Conservation (phyloP, 1,140 invertebrate genomes). For the Harlomillsia oculata region DNA sequence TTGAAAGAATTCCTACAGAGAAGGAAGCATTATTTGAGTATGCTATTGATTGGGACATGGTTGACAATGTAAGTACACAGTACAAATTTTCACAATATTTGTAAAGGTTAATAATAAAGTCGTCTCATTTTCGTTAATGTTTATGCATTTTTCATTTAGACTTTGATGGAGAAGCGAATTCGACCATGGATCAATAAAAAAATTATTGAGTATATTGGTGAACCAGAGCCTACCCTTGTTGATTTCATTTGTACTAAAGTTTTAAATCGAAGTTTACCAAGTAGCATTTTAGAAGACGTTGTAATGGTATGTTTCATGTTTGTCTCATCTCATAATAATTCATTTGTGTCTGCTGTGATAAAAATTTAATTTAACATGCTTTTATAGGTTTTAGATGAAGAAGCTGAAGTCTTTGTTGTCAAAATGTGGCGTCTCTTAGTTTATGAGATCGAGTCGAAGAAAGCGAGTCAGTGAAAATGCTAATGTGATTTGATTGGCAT, state of each 20-base stretch:
- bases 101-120: background rate
- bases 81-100: background rate
- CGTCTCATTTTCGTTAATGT: too few relatives aligned
- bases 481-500: background rate
- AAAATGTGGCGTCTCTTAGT: conserved; percentile 99
- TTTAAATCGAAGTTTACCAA: conserved; percentile 78
- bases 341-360: background rate
- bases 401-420: conserved; percentile 98
- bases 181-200: conserved; percentile 99
- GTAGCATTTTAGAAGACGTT: conserved; percentile 92
- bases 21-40: conserved; percentile 92
- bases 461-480: conserved; percentile 40
- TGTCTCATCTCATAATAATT: background rate
- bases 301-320: conserved; percentile 72
- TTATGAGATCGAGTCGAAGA: conserved; percentile 98
- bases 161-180: conserved; percentile 91
- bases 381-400: conserved; percentile 89
- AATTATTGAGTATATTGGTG: conserved; percentile 98
- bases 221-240: conserved; percentile 94
- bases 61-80: conserved; percentile 56
- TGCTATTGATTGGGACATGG: conserved; percentile 80
- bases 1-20: conserved; percentile 96
- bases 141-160: conserved; percentile 44
- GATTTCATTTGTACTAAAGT: conserved; percentile 99
- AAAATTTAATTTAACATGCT: conserved; percentile 26